Percentiles rank a stretch among this genome's conserved stretches.
Evolutionary conservation across 2,797 vertebrate species (phyloP).

Genomic region (Sebastiscus tertius): DNA sequence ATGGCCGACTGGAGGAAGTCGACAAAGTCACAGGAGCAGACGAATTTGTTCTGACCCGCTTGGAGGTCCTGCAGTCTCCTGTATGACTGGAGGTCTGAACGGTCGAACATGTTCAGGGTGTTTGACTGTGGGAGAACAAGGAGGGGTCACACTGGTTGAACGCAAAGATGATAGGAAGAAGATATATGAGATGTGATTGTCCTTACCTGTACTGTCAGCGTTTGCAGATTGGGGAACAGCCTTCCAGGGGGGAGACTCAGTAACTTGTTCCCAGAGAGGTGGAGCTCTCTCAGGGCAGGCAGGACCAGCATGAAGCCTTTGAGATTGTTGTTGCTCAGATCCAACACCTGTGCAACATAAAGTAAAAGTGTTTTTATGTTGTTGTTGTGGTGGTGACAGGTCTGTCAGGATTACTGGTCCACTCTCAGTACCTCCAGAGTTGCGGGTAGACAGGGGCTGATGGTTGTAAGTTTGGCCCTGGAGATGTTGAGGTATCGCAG

Average conservation of each 20-base stretch:
- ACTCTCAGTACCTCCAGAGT: conserved; percentile 58
- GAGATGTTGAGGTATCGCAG: conserved; percentile 70
- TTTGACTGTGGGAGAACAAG: conserved; percentile 57
- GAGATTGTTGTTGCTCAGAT: conserved; percentile 66
- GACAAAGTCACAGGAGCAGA: conserved; percentile 69
- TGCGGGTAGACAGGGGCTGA: conserved; percentile 51
- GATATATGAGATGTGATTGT: neutral
- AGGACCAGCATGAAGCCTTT: conserved; percentile 23
- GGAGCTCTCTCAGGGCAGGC: conserved; percentile 61
- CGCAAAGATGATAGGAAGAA: neutral
- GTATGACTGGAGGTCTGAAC: conserved; percentile 39
- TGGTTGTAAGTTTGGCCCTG: conserved; percentile 38
- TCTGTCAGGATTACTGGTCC: no score
- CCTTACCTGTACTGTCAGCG: conserved; percentile 52
- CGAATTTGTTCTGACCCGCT: conserved; percentile 61
- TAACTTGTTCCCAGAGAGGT: conserved; percentile 72
- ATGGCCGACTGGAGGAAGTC: conserved; percentile 40
- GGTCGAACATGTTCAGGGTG: conserved; percentile 59
- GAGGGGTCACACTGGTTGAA: neutral
- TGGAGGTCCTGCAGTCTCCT: conserved; percentile 47
- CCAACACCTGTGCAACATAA: conserved; percentile 52
- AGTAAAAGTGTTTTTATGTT: no score
- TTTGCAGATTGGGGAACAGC: conserved; percentile 54
- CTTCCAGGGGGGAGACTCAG: conserved; percentile 47
- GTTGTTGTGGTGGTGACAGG: neutral